phyloP scores from a whole-genome alignment of 2,113 vertebrate species.

The Isichthys henryi region DNA sequence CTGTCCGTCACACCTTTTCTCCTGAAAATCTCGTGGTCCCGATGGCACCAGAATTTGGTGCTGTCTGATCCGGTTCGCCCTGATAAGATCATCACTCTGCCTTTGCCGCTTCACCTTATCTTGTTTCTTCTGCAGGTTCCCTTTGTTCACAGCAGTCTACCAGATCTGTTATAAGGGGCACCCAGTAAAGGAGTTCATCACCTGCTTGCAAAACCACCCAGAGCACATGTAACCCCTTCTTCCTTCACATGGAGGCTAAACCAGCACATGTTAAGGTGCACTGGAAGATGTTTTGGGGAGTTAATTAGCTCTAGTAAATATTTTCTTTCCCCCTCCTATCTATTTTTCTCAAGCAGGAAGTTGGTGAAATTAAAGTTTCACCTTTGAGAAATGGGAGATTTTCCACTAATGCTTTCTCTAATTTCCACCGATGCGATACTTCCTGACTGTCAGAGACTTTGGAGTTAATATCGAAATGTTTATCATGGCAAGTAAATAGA shows the following conservation, averaged over 20 bases:
- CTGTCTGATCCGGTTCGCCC: not conserved
- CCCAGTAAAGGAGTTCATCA: conserved; percentile 77
- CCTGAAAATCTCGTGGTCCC: not conserved
- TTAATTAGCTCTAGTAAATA: not conserved
- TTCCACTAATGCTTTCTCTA: not conserved
- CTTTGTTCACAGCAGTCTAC: conserved; percentile 87
- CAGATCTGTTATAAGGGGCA: conserved; percentile 79
- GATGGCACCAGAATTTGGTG: not conserved
- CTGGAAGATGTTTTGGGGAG: not conserved
- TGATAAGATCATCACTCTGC: not conserved
- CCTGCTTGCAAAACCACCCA: conserved; percentile 87
- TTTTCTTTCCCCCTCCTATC: not conserved
- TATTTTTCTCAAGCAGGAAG: conserved; percentile 24
- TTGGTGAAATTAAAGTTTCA: not conserved
- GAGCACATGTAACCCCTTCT: conserved; percentile 68
- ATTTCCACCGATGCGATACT: not conserved
- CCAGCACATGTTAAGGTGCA: not conserved
- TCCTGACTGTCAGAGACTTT: not conserved
- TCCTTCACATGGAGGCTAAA: not conserved
- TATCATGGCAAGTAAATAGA: not conserved
- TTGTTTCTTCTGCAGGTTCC: conserved; percentile 66
- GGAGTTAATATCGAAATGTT: not conserved
- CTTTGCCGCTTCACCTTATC: not conserved
- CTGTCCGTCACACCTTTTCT: not conserved
- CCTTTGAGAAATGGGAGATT: not conserved